Base-by-base conservation (phyloP, 92 coral and sea anemone genomes). In the Bergia sp. region DNA sequence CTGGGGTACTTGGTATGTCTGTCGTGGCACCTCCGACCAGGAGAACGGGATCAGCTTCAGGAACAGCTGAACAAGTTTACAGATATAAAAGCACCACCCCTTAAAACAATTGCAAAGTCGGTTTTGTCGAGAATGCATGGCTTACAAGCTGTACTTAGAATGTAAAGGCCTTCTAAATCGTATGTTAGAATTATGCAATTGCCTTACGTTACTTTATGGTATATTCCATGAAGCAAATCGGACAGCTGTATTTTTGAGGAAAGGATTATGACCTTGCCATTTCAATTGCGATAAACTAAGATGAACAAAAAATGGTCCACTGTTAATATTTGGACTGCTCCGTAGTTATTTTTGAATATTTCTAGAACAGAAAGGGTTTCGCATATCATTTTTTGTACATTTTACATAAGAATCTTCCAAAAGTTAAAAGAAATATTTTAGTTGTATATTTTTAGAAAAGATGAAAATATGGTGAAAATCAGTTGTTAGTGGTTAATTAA, bases 1-100 rank as follows among this genome's bases (percentile, higher is more conserved):
- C 87, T 90, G 21, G 93, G 90, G 4, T 93, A 90, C 85, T 86
- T 95, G 66, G 87, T 93, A 18, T 91, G 95, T n/a, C 89, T 92
- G 83, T 65, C 90, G 4, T 95, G 98, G 98, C 90, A 81, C 40
- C 88, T 93, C 10, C 37, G 65, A 66, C 13, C 47, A 8, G 50
- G 61, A 1, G 88, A 85, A 53, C 42, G 38, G 66, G 16, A 65
- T 23, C 72, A 81, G 50, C 73, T 93, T 1, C 69, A 72, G 67
- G 61, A 41, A 20, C 66, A 81, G 66, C 75, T 90, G 29, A 73
- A 77, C 37, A 86, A 58, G 58, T 86, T 80, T 39, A 36, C n/a
- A 3, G 73, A 85, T 44, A 37, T 77, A n/a, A 50, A 76, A 45
- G 91, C 90, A 20, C 96, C 96, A 13, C 72, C 89, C 2, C 79